Conservation (phyloP, 2,888 invertebrate genomes). For the Frankliniella intonsa region DNA sequence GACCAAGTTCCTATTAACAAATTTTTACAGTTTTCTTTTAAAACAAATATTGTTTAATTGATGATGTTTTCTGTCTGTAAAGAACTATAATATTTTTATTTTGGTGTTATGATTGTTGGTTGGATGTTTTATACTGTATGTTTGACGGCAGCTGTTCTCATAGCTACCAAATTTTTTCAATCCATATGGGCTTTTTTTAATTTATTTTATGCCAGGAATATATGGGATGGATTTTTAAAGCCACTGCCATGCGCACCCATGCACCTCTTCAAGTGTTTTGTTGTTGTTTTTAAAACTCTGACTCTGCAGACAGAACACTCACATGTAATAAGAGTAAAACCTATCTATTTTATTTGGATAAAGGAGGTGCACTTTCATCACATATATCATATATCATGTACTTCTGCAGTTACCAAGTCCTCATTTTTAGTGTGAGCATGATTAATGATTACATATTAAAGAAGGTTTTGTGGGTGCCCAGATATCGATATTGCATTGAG, state of each 20-base stretch:
- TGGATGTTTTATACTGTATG: neutral
- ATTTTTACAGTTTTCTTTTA: neutral
- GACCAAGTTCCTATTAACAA: slow-evolving; percentile 22
- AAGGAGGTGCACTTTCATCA: neutral
- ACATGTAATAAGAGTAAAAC: neutral
- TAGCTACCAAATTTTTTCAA: neutral
- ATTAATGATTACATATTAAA: neutral
- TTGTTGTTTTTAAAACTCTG: neutral
- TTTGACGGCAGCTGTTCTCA: neutral
- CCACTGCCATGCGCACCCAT: neutral
- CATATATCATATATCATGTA: neutral
- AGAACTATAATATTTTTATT: neutral
- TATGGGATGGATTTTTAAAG: neutral
- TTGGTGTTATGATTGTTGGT: neutral
- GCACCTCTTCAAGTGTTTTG: neutral
- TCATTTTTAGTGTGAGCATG: neutral
- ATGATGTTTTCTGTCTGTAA: neutral
- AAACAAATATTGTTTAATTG: neutral
- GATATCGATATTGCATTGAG: no score
- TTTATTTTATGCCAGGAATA: neutral
- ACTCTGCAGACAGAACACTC: neutral
- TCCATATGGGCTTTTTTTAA: neutral
- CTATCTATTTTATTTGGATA: neutral
- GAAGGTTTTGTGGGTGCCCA: no score
- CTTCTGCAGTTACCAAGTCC: no score